phyloP scores from a whole-genome alignment of 1,140 invertebrate species.

The Platorchestia sp. region DNA sequence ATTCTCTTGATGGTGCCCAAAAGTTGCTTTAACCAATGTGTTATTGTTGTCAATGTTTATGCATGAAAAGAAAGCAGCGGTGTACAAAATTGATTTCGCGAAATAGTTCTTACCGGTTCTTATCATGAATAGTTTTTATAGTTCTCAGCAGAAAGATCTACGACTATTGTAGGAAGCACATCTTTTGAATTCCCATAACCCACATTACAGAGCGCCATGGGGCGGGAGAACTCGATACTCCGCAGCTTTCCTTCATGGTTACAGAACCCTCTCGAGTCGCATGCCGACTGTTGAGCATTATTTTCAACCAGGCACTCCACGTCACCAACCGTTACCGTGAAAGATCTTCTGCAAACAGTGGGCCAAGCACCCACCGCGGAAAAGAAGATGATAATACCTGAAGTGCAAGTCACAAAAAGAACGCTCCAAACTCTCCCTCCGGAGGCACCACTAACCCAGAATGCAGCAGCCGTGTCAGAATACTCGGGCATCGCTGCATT shows the following conservation, averaged over 20 bases:
- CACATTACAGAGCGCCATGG: not conserved
- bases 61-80: not conserved
- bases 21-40: not conserved
- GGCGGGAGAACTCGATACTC: not conserved
- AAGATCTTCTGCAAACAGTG: slow-evolving; percentile 19
- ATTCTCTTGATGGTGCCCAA: not conserved
- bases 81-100: not conserved
- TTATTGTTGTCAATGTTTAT: not conserved
- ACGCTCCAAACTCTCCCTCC: not conserved
- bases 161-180: not conserved
- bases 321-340: slow-evolving; percentile 36
- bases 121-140: not conserved
- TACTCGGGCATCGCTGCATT: not conserved
- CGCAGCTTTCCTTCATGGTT: not conserved
- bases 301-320: slow-evolving; percentile 4
- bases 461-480: not conserved
- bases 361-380: not conserved
- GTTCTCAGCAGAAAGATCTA: not conserved
- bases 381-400: not conserved
- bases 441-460: slow-evolving; percentile 11
- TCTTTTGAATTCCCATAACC: not conserved
- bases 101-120: no score
- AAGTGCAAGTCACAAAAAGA: slow-evolving; percentile 3
- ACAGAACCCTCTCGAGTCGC: not conserved
- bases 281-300: slow-evolving; percentile 19